Evolutionary conservation across 2,113 vertebrate genomes (phyloP).

Genomic region (Sigmodon hispidus): DNA sequence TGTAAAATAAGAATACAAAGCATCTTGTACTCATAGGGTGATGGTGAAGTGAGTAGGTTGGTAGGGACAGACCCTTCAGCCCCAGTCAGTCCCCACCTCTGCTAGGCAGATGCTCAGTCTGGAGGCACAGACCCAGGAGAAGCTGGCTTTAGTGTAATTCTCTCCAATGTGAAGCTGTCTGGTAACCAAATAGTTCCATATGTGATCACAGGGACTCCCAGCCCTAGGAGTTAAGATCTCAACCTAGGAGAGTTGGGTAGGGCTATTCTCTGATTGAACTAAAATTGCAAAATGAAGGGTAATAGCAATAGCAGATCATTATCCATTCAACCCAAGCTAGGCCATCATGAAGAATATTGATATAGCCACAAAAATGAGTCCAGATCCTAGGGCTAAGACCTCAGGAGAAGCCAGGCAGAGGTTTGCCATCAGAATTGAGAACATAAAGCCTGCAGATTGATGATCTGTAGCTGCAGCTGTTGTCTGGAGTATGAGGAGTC

Average conservation of each 20-base stretch:
- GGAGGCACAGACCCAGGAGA: neutral
- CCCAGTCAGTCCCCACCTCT: neutral
- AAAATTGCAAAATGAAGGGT: conserved; percentile 75
- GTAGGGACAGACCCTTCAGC: neutral
- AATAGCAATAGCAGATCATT: conserved; percentile 64
- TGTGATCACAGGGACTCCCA: conserved; percentile 42
- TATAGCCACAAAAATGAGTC: conserved; percentile 68
- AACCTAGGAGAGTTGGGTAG: neutral
- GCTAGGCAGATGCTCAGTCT: neutral
- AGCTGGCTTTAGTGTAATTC: neutral
- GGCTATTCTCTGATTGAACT: conserved; percentile 68
- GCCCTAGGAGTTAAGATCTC: conserved; percentile 52
- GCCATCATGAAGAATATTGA: conserved; percentile 57
- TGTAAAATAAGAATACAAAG: conserved; percentile 60
- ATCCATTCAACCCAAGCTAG: conserved; percentile 51
- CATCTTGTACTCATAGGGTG: neutral
- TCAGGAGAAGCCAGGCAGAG: conserved; percentile 8
- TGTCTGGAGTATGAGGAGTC: neutral
- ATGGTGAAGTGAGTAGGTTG: neutral
- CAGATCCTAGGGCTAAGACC: conserved; percentile 48
- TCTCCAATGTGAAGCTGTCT: neutral
- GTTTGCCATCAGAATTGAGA: neutral
- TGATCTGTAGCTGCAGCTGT: neutral
- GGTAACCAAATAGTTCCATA: conserved; percentile 70
- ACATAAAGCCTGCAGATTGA: neutral